phyloP scores from a whole-genome alignment of 2,113 vertebrate species.

The Prinia subflava region DNA sequence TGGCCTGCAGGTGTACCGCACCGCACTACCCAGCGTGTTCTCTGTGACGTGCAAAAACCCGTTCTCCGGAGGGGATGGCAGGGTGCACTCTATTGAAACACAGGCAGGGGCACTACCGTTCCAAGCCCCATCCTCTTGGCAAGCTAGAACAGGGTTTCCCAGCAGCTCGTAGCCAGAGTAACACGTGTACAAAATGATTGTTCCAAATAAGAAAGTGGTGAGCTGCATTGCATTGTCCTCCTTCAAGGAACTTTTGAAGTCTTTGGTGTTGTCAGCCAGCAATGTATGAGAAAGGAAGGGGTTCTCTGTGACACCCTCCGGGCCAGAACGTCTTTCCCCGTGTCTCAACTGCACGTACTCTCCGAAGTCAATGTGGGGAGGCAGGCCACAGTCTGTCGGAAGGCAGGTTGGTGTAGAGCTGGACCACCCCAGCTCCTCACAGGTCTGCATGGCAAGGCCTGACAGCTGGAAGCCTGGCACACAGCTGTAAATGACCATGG shows the following conservation, averaged over 20 bases:
- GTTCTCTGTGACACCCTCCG: slow-evolving; percentile 19
- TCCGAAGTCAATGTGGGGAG: slow-evolving; percentile 96
- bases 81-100: slow-evolving; percentile 81
- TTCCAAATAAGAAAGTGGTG: slow-evolving; percentile 82
- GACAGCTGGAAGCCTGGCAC: slow-evolving; percentile 91
- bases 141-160: slow-evolving; percentile 76
- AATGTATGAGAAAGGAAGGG: background rate
- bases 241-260: slow-evolving; percentile 3
- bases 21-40: slow-evolving; percentile 74
- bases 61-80: slow-evolving; percentile 77
- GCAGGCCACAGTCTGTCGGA: slow-evolving; percentile 90
- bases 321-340: slow-evolving; percentile 39
- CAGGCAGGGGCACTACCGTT: slow-evolving; percentile 90
- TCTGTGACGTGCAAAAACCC: slow-evolving; percentile 83
- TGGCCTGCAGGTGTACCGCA: slow-evolving; percentile 82
- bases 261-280: background rate
- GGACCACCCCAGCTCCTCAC: slow-evolving; percentile 92
- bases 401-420: slow-evolving; percentile 83
- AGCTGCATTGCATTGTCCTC: slow-evolving; percentile 22
- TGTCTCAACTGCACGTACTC: slow-evolving; percentile 77
- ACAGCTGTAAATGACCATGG: slow-evolving; percentile 98
- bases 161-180: slow-evolving; percentile 85
- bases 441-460: slow-evolving; percentile 90
- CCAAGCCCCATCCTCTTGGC: slow-evolving; percentile 91
- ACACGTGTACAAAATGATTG: slow-evolving; percentile 83